Conservation (phyloP, 2,797 vertebrate species). For the Acrocephalus scirpaceus region DNA sequence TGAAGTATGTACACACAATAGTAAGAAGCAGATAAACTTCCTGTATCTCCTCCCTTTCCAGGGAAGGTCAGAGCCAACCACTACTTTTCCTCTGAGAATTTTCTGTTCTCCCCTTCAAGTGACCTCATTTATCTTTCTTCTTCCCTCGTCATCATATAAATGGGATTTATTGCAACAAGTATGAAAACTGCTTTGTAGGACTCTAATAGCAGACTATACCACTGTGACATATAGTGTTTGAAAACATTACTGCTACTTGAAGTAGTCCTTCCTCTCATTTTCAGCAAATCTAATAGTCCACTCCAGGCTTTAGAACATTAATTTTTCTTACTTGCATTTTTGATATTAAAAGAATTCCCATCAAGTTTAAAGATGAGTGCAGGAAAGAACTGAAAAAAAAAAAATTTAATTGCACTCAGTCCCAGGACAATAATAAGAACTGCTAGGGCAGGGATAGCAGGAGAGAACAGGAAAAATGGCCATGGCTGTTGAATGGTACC, state of each 20-base stretch:
- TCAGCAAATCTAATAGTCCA: neutral
- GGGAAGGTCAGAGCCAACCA: neutral
- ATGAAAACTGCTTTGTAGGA: neutral
- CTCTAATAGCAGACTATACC: neutral
- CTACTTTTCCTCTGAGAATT: neutral
- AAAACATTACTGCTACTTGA: neutral
- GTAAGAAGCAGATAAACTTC: neutral
- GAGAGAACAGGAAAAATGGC: neutral
- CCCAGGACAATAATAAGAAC: neutral
- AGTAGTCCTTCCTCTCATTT: constrained; percentile 12
- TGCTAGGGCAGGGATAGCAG: neutral
- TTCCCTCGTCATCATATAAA: neutral
- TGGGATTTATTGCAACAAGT: neutral
- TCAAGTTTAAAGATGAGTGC: neutral
- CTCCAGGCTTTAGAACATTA: neutral
- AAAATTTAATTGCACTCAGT: neutral
- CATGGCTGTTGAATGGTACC: neutral
- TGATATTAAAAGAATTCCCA: neutral
- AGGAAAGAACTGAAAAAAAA: neutral
- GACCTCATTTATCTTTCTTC: neutral
- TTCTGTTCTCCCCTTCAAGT: neutral
- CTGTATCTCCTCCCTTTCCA: neutral
- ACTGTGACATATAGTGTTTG: neutral
- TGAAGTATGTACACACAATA: neutral
- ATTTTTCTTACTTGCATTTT: neutral